Evolutionary conservation across 2,113 vertebrate genomes (phyloP).

Genomic region (human (Homo sapiens)): DNA sequence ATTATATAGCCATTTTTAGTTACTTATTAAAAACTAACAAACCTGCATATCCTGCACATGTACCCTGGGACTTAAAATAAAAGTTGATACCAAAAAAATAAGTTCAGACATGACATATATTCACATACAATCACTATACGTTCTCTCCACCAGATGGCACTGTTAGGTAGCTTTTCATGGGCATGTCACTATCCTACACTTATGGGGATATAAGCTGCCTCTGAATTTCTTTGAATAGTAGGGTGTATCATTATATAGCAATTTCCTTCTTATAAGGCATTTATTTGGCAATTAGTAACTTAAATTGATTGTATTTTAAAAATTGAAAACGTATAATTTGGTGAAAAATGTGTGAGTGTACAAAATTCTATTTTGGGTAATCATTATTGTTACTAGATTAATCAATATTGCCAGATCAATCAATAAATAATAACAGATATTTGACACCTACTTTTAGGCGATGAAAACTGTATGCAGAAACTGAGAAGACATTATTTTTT

Average conservation of each 20-base stretch:
- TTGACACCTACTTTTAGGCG: background rate
- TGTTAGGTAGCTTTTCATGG: background rate
- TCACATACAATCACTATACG: background rate
- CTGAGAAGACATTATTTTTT: background rate
- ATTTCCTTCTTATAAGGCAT: background rate
- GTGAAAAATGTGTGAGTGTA: background rate
- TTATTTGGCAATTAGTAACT: background rate
- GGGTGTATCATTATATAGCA: background rate
- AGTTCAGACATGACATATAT: background rate
- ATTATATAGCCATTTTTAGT: background rate
- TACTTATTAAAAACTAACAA: background rate
- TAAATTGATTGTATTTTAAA: background rate
- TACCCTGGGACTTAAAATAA: too few species aligned
- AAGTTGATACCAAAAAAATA: background rate
- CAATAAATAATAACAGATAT: background rate
- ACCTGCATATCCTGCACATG: too few species aligned
- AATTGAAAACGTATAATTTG: background rate
- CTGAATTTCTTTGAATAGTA: background rate
- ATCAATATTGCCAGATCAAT: background rate
- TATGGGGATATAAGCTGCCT: background rate
- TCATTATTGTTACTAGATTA: background rate
- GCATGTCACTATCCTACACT: background rate
- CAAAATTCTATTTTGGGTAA: background rate
- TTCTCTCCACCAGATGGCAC: conserved; percentile 54
- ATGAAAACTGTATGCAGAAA: background rate